phyloP scores from a whole-genome alignment of 2,113 vertebrate species.

The Colistium nudipinnis region DNA sequence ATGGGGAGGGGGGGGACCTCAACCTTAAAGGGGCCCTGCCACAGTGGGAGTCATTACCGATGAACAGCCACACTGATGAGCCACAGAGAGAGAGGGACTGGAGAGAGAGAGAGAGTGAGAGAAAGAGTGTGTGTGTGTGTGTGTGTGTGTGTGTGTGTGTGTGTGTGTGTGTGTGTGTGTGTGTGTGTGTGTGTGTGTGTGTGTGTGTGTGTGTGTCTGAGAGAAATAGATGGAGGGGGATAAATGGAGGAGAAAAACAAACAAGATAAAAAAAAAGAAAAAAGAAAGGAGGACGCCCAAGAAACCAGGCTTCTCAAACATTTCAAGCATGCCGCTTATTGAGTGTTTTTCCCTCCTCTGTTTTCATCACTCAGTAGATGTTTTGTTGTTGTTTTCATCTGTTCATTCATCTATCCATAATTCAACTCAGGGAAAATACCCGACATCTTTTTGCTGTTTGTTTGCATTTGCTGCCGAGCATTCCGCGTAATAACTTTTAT shows the following conservation, averaged over 20 bases:
- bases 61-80: slow-evolving; percentile 83
- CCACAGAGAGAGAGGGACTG: slow-evolving; percentile 61
- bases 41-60: slow-evolving; percentile 88
- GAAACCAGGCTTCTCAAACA: slow-evolving; percentile 76
- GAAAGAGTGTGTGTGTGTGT: too few species aligned
- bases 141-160: too few species aligned
- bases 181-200: too few species aligned
- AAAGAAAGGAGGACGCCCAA: slow-evolving; percentile 65
- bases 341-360: slow-evolving; percentile 56
- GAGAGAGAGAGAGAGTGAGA: slow-evolving; percentile 35
- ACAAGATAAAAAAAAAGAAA: slow-evolving; percentile 74
- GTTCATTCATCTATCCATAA: slow-evolving; percentile 71
- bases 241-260: slow-evolving; percentile 78
- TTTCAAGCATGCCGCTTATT: slow-evolving; percentile 68
- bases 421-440: slow-evolving; percentile 59
- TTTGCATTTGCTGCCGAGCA: slow-evolving; percentile 52
- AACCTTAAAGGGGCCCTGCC: slow-evolving; percentile 85
- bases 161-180: too few species aligned
- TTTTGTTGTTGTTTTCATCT: slow-evolving; percentile 77
- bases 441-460: slow-evolving; percentile 47
- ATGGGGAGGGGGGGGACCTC: slow-evolving; percentile 71
- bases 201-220: too few species aligned
- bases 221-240: slow-evolving; percentile 46
- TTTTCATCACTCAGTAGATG: slow-evolving; percentile 71
- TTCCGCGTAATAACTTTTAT: slow-evolving; percentile 50